A percentile compares a stretch with the other conserved stretches of the same genome.
These are phyloP conservation scores for Lymantria dispar DNA, from an alignment of 2,888 invertebrate genomes.

Conservation along the genomic window DNA sequence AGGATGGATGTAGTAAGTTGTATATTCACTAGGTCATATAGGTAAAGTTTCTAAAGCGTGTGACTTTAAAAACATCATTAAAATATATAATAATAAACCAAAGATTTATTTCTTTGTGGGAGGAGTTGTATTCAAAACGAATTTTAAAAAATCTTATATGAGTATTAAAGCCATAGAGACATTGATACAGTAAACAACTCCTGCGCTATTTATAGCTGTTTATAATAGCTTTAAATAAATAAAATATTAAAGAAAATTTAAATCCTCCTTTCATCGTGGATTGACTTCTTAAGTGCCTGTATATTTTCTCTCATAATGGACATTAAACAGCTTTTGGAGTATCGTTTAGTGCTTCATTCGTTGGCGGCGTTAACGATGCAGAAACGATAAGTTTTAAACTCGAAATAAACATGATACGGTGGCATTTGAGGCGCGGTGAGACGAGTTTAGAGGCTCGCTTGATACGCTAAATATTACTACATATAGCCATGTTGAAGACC, in stretches of 20 bases:
- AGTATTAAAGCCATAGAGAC: too few species aligned
- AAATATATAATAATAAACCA: too few species aligned
- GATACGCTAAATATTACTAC: neutral
- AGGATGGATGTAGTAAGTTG: too few species aligned
- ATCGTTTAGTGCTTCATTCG: constrained; percentile 58
- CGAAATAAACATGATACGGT: constrained; percentile 55
- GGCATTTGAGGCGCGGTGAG: constrained; percentile 33
- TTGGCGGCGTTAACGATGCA: constrained; percentile 61
- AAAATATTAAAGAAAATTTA: constrained; percentile 44
- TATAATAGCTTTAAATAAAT: too few species aligned
- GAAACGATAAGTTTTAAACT: constrained; percentile 62
- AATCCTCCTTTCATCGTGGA: constrained; percentile 26
- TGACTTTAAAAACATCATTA: too few species aligned
- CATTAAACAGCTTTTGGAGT: constrained; percentile 61
- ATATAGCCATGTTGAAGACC: too few species aligned
- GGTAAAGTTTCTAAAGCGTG: too few species aligned
- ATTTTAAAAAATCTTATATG: too few species aligned
- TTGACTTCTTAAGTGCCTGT: constrained; percentile 51
- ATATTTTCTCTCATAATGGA: constrained; percentile 59
- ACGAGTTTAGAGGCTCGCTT: constrained; percentile 15
- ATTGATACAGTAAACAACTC: too few species aligned
- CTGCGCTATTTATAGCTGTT: neutral
- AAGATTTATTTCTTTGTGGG: too few species aligned
- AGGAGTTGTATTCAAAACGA: too few species aligned
- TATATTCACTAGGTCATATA: too few species aligned